Conservation (phyloP, 2,797 vertebrate genomes). For the Phyllotis vaccarum region DNA sequence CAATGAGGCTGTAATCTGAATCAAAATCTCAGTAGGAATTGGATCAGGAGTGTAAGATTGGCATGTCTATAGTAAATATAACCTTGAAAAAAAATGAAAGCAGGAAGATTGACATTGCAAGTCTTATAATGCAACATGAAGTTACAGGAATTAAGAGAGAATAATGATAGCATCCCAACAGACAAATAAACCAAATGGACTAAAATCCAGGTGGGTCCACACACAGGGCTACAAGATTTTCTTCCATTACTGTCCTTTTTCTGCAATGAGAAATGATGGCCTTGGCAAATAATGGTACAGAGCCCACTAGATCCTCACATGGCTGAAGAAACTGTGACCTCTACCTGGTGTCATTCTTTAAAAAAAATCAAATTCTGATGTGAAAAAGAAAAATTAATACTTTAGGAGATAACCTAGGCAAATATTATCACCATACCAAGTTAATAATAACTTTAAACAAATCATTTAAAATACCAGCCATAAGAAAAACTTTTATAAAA, state of each 20-base stretch:
- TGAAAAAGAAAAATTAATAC: background rate
- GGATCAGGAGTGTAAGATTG: background rate
- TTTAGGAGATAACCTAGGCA: slow-evolving; percentile 14
- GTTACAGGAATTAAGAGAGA: background rate
- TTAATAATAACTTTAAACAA: slow-evolving; percentile 7
- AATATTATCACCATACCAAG: background rate
- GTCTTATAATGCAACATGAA: slow-evolving; percentile 11
- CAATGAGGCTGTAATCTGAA: background rate
- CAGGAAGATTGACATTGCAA: background rate
- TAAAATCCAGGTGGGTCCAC: slow-evolving; percentile 1
- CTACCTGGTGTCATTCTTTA: background rate
- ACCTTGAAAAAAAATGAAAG: slow-evolving; percentile 3
- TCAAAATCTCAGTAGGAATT: background rate
- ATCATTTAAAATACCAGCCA: background rate
- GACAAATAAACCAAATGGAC: background rate
- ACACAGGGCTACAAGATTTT: background rate
- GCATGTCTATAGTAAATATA: background rate
- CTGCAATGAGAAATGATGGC: background rate
- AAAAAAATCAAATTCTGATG: slow-evolving; percentile 48
- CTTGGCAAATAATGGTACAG: background rate
- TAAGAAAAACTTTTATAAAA: slow-evolving; percentile 23
- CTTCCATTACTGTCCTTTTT: background rate
- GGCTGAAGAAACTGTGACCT: background rate
- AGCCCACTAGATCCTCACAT: background rate
- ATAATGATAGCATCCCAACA: background rate